These are phyloP conservation scores for Heliconius nattereri DNA, from an alignment of 1,140 invertebrate species.

Conservation along the genomic window DNA sequence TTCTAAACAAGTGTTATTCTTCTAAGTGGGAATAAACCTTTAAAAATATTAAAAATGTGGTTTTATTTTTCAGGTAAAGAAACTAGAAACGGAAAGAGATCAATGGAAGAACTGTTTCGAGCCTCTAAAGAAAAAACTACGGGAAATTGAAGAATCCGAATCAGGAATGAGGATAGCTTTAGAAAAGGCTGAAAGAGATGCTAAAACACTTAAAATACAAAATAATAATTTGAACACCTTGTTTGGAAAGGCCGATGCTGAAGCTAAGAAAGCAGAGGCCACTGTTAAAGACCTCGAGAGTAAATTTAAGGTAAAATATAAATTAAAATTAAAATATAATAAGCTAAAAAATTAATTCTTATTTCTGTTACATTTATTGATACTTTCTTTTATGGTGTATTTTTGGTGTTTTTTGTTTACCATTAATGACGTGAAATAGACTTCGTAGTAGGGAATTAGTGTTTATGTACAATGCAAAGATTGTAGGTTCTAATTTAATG, in stretches of 20 bases:
- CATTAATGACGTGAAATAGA: no score
- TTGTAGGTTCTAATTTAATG: no score
- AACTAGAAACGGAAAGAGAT: slow-evolving; percentile 67
- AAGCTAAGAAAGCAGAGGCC: slow-evolving; percentile 80
- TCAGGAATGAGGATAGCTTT: slow-evolving; percentile 75
- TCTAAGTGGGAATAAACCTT: no score
- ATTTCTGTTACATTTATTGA: no score
- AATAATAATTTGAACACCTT: slow-evolving; percentile 65
- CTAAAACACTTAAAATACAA: slow-evolving; percentile 69
- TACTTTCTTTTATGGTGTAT: not conserved
- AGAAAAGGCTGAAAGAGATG: slow-evolving; percentile 80
- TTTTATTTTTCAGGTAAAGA: slow-evolving; percentile 54
- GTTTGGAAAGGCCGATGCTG: slow-evolving; percentile 65
- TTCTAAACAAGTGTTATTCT: no score
- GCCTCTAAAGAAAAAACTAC: slow-evolving; percentile 72
- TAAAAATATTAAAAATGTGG: no score
- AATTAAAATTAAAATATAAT: no score
- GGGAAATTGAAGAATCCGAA: slow-evolving; percentile 81
- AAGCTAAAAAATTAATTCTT: no score
- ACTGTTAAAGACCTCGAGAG: slow-evolving; percentile 72
- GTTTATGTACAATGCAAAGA: no score
- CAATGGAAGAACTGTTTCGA: slow-evolving; percentile 68
- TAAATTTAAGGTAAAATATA: slow-evolving; percentile 68
- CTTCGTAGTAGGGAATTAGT: no score
- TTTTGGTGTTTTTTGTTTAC: no score